A percentile compares a stretch with the other conserved stretches of the same genome.
These are phyloP conservation scores for Diglossa cyanea DNA, from an alignment of 2,797 vertebrate genomes.

Conservation along the genomic window DNA sequence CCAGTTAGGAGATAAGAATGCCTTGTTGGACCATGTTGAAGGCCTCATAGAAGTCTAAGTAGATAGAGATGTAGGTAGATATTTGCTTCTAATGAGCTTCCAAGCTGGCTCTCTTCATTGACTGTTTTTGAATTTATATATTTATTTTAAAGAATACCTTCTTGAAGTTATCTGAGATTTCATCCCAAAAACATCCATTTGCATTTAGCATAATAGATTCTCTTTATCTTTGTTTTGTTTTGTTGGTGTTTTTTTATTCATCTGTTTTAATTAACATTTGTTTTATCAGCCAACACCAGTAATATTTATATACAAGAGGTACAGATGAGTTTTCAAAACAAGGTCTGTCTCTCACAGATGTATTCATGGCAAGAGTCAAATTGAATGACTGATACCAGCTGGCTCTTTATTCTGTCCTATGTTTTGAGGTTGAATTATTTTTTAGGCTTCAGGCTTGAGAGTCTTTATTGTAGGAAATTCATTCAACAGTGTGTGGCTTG, in stretches of 20 bases:
- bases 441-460: neutral
- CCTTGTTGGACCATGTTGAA: neutral
- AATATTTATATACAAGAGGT: neutral
- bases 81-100: neutral
- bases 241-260: neutral
- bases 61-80: neutral
- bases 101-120: neutral
- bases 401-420: neutral
- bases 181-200: neutral
- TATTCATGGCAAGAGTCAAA: neutral
- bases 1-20: neutral
- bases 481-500: neutral
- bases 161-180: neutral
- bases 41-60: neutral
- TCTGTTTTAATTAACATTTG: neutral
- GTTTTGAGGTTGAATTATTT: neutral
- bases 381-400: neutral
- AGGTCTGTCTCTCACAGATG: neutral
- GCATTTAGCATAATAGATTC: neutral
- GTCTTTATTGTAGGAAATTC: neutral
- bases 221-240: neutral
- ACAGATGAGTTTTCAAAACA: conserved; percentile 17
- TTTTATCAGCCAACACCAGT: neutral
- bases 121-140: neutral
- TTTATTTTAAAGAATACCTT: neutral